Base-by-base conservation (phyloP, 1,140 invertebrate genomes). In the Listronotus oregonensis region DNA sequence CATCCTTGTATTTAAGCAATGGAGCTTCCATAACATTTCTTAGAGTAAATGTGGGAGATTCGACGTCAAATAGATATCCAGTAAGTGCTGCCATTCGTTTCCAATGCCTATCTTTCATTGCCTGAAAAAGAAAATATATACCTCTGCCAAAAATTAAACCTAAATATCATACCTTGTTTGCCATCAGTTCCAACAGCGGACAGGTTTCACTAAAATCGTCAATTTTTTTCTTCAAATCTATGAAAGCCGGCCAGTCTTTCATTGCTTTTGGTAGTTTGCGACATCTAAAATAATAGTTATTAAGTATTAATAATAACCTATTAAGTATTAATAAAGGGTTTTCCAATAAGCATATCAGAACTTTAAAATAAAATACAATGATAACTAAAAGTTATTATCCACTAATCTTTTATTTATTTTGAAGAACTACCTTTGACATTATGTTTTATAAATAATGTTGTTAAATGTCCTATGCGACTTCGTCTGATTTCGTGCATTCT, bases 21-120 rank as follows among this genome's bases (percentile, higher is more conserved):
- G 93, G 92, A 15, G 92, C 92, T 81, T 94, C 89, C 83, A 96
- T 88, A 12, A 96, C 87, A 77, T 89, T 89, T 40, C 84, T 87
- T 17, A 96, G 79, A 1, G 88, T 90, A 72, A 95, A 95, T 21
- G 85, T 85, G 3, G 90, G 88, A 44, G 88, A 89, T 61, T 93
- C 87, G 8, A 94, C 83, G 71, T 94, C 88, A 77, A 96, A 92
- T 4, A 82, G 77, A 73, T 90, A 90, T 68, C 86, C 84, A 14
- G 86, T 90, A 6, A 91, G 74, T 37, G 87, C 85, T 14, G 88
- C 86, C 62, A 96, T 83, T 73, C 89, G 83, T 64, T 87, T 82
- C 94, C 94, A 96, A 80, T 96, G 94, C 39, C 93, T 82, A 10
- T 89, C 86, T 79, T 94, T 94, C 92, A 96, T 94, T 1, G 92